Evolutionary conservation across 2,797 vertebrate genomes (phyloP).

Genomic region (Pangasius mekongensis): DNA sequence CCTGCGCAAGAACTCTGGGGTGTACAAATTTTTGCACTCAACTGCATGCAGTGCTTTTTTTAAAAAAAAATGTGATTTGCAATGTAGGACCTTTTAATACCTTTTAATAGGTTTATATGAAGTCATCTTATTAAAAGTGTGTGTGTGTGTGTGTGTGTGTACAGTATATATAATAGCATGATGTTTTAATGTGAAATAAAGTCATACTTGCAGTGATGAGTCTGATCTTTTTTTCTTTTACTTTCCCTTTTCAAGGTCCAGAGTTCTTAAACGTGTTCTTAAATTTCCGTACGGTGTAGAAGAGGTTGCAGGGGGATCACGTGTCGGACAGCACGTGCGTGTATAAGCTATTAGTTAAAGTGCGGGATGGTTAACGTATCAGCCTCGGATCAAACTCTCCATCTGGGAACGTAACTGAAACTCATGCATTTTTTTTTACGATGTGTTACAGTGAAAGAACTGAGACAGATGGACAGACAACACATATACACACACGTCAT

Average conservation of each 20-base stretch:
- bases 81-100: neutral
- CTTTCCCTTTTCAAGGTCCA: neutral
- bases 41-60: neutral
- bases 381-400: neutral
- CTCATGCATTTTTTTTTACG: neutral
- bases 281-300: neutral
- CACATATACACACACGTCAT: neutral
- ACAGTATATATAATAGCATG: too few species aligned
- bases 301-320: neutral
- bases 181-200: neutral
- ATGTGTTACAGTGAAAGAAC: neutral
- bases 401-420: neutral
- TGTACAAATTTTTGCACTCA: neutral
- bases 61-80: neutral
- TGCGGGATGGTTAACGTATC: conserved; percentile 16
- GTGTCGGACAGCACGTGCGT: neutral
- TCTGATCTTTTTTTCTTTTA: neutral
- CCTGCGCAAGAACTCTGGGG: neutral
- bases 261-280: neutral
- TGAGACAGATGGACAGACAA: neutral
- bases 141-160: too few species aligned
- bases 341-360: conserved; percentile 13
- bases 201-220: neutral
- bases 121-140: neutral
- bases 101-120: too few species aligned